Evolutionary conservation across 2,797 vertebrate genomes (phyloP).

Genomic region (Paramormyrops hopkinsi): DNA sequence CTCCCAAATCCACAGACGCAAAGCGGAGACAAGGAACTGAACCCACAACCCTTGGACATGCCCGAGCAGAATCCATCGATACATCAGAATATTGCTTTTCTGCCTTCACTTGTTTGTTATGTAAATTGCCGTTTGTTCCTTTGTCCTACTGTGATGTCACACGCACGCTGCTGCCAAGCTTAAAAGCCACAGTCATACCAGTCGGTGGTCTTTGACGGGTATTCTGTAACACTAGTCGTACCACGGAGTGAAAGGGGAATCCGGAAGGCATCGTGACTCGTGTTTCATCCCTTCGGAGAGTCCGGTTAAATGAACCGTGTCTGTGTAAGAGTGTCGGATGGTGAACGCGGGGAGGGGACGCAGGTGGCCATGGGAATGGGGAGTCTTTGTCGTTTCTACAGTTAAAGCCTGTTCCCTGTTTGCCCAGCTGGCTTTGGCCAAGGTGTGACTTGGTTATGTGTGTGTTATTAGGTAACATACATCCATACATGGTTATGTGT

Average conservation of each 20-base stretch:
- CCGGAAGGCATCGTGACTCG: background rate
- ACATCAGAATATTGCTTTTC: background rate
- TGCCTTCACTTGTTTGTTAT: background rate
- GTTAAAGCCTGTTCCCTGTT: background rate
- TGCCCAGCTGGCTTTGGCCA: background rate
- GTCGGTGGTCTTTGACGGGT: background rate
- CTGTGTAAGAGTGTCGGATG: background rate
- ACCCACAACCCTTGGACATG: background rate
- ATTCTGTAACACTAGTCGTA: background rate
- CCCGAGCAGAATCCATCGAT: background rate
- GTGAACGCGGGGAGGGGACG: background rate
- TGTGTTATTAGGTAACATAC: background rate
- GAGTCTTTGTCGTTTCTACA: background rate
- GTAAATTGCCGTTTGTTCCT: slow-evolving; percentile 17
- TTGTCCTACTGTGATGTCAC: slow-evolving; percentile 32
- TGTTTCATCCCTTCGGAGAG: slow-evolving; percentile 8
- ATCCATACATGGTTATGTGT: background rate
- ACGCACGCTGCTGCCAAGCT: slow-evolving; percentile 14
- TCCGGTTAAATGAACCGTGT: background rate
- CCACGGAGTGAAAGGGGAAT: background rate
- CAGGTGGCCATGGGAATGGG: background rate
- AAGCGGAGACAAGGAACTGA: background rate
- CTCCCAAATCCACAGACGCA: background rate
- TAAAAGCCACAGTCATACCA: slow-evolving; percentile 4
- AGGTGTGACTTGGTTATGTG: background rate